Base-by-base conservation (phyloP, 2,113 vertebrate species). In the Manacus vitellinus region DNA sequence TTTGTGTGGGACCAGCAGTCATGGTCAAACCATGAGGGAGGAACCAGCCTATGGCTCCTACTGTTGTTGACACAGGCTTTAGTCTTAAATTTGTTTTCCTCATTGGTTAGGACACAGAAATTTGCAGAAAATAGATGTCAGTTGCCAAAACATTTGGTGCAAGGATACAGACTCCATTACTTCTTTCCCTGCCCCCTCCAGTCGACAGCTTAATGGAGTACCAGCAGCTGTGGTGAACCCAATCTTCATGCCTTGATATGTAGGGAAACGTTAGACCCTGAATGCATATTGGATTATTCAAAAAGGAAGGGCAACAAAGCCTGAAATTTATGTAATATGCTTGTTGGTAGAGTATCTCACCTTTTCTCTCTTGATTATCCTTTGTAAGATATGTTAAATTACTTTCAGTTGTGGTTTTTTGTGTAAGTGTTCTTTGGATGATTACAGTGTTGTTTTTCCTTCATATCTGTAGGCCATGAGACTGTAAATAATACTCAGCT, bases 181-280 rank as follows among this genome's bases (percentile, higher is more conserved):
- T 71, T 30, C 19, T 41, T 82, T 47, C 31, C 19, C 18, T 73
- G 35, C 6, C 3, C 4, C 2, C 4, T 56, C 35, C 2, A 5
- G 3, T 1, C 0, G 1, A 14, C 3, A 6, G 4, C 12, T 47
- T n/a, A 17, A 22, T 51, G 22, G 4, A 39, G 10, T 15, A 41
- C 14, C 18, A 61, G 44, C 23, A 51, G 27, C 39, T 43, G 43
- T 37, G 9, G 19, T 28, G 23, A 91, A n/a, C 4, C 7, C 16
- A 14, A 0, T 47, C 22, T 63, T 68, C 1, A 0, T 62, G 43
- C 43, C 39, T 75, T 68, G 30, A 27, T 33, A 12, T 1, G 8
- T 0, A 74, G 14, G 23, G n/a, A 55, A 85, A 51, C 3, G 62
- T 75, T 11, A 63, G 10, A 61, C 18, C 2, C 14, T 30, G 19